phyloP scores from a whole-genome alignment of 2,113 vertebrate genomes.

The Syrmaticus mikado region DNA sequence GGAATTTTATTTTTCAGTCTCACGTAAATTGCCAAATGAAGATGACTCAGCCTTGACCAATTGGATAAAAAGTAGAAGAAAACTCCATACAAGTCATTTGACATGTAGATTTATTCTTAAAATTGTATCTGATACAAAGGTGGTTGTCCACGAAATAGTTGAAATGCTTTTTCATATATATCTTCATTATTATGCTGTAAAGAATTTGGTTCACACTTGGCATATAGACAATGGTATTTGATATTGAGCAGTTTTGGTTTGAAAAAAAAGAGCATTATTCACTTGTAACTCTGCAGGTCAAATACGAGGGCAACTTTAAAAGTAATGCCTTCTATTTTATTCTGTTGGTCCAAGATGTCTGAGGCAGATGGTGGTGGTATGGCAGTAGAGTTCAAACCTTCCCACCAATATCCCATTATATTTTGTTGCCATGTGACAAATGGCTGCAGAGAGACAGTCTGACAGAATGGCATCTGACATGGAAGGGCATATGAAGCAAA shows the following conservation, averaged over 20 bases:
- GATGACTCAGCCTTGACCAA: constrained; percentile 58
- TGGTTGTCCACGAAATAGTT: not conserved
- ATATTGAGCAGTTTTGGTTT: not conserved
- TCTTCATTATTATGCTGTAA: not conserved
- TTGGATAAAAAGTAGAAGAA: constrained; percentile 40
- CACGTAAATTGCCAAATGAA: not conserved
- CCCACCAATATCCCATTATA: too few species aligned
- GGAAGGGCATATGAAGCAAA: too few species aligned
- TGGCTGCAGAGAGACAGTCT: too few species aligned
- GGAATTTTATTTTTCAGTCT: not conserved
- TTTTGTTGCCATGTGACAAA: too few species aligned
- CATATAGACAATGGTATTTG: not conserved
- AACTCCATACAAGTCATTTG: constrained; percentile 14
- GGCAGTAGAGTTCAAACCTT: too few species aligned
- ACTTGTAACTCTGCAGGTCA: not conserved
- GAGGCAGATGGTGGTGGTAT: too few species aligned
- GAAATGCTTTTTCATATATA: not conserved
- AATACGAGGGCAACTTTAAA: not conserved
- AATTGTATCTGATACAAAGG: not conserved
- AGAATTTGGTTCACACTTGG: not conserved
- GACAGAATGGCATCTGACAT: too few species aligned
- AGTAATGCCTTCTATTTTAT: too few species aligned
- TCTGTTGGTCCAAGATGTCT: too few species aligned
- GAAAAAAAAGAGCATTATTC: not conserved
- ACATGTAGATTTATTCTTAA: not conserved